Base-by-base conservation (phyloP, 92 coral and sea anemone species). In the Heliopora coerulea region DNA sequence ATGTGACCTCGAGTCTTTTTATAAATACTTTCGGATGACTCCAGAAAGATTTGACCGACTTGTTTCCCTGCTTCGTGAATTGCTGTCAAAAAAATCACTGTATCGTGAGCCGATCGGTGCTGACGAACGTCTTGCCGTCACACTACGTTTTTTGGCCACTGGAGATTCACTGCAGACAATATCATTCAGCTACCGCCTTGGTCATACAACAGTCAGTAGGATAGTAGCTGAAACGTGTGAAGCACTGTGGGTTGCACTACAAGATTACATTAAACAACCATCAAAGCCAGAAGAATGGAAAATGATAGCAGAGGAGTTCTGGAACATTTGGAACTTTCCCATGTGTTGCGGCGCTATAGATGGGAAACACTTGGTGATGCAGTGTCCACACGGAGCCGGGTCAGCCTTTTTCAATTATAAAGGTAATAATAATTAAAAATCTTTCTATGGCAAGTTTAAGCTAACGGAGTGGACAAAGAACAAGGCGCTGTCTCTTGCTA, bases 201-300 rank as follows among this genome's bases (percentile, higher is more conserved):
- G 74, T 11, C 59, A 42, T 42, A 5, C 58, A 7, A 50, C 58
- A 3, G 58, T 50, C 6, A 5, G n/a, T 19, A 50, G n/a, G 8
- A 50, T 80, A 20, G 49, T 72, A 48, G 37, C 30, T 1, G 84
- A 80, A 15, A 81, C 65, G 62, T 81, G 80, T 63, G 44, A 20
- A 23, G 85, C 85, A 13, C 41, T 81, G 39, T 81, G 85, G 85
- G 66, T 49, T 61, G 74, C 75, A 24, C 80, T 78, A 34, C 42
- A 44, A 20, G 33, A n/a, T 49, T 50, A 50, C n/a, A n/a, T n/a
- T n/a, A n/a, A n/a, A n/a, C n/a, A n/a, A n/a, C n/a, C n/a, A n/a
- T n/a, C n/a, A n/a, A n/a, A n/a, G n/a, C n/a, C n/a, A n/a, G n/a
- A n/a, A n/a, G n/a, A n/a, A n/a, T n/a, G n/a, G n/a, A n/a, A n/a